Conservation (phyloP, 1,140 invertebrate genomes). For the Dreissena rostriformis region DNA sequence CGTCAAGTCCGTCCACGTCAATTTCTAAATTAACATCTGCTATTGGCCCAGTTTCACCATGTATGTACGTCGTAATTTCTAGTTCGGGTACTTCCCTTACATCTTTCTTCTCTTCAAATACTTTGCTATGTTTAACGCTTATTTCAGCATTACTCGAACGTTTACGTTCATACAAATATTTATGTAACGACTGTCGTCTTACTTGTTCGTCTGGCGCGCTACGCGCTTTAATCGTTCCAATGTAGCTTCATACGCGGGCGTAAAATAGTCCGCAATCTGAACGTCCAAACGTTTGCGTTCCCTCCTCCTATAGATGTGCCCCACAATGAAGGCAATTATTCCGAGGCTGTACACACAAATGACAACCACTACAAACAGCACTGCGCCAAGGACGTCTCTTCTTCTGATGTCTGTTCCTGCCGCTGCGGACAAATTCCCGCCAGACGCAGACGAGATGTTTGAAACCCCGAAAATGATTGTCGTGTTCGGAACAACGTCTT, state of each 20-base stretch:
- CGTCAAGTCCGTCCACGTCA: no score
- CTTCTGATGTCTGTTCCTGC: neutral
- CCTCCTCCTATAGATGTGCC: constrained; percentile 17
- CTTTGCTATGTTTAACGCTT: neutral
- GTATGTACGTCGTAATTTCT: neutral
- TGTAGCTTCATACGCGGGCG: neutral
- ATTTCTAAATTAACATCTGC: no score
- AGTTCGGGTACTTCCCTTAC: neutral
- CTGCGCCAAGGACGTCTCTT: constrained; percentile 9
- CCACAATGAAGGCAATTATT: constrained; percentile 27
- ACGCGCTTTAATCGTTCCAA: neutral
- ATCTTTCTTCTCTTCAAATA: neutral
- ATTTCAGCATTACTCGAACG: neutral
- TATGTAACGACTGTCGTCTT: neutral
- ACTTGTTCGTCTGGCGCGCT: no score
- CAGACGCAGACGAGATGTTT: no score
- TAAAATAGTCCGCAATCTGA: constrained; percentile 30
- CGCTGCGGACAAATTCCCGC: no score
- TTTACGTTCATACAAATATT: neutral
- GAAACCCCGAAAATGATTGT: no score
- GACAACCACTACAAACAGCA: constrained; percentile 13
- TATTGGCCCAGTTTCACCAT: neutral
- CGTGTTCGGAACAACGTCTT: no score
- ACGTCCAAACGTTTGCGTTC: constrained; percentile 7
- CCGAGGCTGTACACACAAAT: constrained; percentile 35